phyloP scores from a whole-genome alignment of 2,888 invertebrate species.

The Melieria omissa region DNA sequence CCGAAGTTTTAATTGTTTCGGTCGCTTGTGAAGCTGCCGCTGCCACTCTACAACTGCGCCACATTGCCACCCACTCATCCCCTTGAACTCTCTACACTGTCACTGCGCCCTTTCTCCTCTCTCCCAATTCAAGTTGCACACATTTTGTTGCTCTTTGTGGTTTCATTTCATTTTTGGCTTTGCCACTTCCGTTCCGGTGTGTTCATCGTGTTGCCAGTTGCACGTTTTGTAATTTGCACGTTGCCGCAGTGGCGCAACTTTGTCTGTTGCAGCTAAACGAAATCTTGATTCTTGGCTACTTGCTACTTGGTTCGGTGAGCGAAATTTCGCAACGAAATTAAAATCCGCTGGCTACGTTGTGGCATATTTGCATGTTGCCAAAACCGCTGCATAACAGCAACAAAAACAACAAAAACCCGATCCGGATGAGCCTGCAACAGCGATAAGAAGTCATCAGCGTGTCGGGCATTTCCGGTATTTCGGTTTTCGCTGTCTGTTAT shows the following conservation, averaged over 20 bases:
- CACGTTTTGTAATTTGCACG: no score
- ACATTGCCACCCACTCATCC: neutral
- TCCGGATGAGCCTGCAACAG: neutral
- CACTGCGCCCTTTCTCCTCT: neutral
- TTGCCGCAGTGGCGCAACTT: no score
- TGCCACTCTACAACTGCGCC: neutral
- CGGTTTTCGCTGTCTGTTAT: neutral
- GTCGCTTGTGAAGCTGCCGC: neutral
- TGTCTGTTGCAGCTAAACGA: no score
- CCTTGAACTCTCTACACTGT: neutral
- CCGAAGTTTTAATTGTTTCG: conserved; percentile 42
- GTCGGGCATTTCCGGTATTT: conserved; percentile 22
- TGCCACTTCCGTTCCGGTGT: no score
- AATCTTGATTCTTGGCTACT: no score
- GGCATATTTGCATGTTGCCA: no score
- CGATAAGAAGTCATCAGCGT: conserved; percentile 20
- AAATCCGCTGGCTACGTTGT: conserved; percentile 3
- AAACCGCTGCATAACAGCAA: no score
- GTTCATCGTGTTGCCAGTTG: no score
- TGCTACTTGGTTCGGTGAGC: neutral
- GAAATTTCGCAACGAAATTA: conserved; percentile 28
- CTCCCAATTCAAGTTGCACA: neutral
- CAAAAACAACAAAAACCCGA: no score
- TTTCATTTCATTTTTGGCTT: neutral
- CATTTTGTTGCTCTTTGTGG: neutral